phyloP scores from a whole-genome alignment of 2,113 vertebrate genomes.

The Leptocoma aspasia region DNA sequence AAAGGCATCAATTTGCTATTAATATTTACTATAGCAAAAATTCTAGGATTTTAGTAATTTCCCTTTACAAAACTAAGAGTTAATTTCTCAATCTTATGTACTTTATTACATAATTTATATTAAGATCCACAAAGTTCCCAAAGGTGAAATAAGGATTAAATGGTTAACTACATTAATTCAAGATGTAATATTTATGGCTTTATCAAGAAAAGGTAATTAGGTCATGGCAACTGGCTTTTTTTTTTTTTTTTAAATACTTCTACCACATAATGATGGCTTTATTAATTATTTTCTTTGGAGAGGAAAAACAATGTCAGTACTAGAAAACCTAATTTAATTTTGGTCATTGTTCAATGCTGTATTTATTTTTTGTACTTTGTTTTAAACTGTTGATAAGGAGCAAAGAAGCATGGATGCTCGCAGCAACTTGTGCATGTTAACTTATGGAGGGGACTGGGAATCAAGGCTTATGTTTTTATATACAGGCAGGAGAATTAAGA shows the following conservation, averaged over 20 bases:
- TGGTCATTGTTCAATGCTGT: background rate
- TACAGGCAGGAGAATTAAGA: background rate
- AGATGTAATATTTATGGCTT: background rate
- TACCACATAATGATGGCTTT: background rate
- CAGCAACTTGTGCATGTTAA: background rate
- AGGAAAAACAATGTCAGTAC: background rate
- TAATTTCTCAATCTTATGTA: background rate
- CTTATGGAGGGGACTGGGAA: background rate
- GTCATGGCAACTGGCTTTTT: background rate
- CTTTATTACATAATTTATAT: background rate
- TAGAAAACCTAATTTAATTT: background rate
- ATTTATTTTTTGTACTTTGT: background rate
- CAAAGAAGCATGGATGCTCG: background rate
- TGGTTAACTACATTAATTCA: background rate
- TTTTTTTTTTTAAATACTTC: background rate
- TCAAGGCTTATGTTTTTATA: background rate
- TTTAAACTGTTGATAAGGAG: background rate
- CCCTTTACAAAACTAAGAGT: background rate
- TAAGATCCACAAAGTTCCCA: background rate
- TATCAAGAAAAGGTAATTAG: background rate
- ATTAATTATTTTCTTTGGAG: background rate
- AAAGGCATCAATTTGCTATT: background rate
- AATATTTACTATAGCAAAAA: background rate
- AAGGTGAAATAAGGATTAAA: background rate
- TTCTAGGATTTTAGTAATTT: background rate